Base-by-base conservation (phyloP, 2,888 invertebrate species). In the Cheilosia vernalis region DNA sequence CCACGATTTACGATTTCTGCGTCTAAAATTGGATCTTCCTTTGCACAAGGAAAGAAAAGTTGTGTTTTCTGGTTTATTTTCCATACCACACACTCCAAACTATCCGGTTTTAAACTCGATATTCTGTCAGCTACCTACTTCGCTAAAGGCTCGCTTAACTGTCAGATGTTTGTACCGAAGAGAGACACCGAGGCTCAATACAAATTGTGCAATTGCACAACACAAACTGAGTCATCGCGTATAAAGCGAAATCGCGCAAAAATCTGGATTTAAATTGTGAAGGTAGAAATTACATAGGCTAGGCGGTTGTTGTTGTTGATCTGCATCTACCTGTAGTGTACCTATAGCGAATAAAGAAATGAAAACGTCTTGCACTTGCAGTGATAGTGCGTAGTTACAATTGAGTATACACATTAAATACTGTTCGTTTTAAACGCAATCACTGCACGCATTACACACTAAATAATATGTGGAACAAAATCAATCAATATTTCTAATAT, bases 51-150 rank as follows among this genome's bases (percentile, higher is more conserved):
- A 37, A 30, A 42, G 15, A 42, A 33, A n/a, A 9, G n/a, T 67
- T 61, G 42, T 27, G 74, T 61, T 63, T 27, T 47, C 44, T 61
- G 61, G 30, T 47, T 81, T 61, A 44, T 30, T 61, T 53, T 70
- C 42, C 19, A 61, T 69, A 51, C 70, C 70, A 51, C 61, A 51
- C 61, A 70, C 49, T 63, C 56, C 17, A 80, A 74, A 69, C 67
- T 74, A 74, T 81, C 80, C 67, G 74, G 80, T 80, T 80, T 79
- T 67, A 13, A 42, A 42, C 19, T 56, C 69, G 19, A 53, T 61
- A 10, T 47, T 9, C 60, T 53, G 47, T 61, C 33, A 40, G 80
- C 47, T 61, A n/a, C 21, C 37, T 13, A 37, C 13, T 37, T 13
- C 37, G 37, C 37, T 37, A 37, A 37, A 47, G 9, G 19, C n/a